Conservation (phyloP, 2,113 vertebrate species). For the Megaceryle torquata region DNA sequence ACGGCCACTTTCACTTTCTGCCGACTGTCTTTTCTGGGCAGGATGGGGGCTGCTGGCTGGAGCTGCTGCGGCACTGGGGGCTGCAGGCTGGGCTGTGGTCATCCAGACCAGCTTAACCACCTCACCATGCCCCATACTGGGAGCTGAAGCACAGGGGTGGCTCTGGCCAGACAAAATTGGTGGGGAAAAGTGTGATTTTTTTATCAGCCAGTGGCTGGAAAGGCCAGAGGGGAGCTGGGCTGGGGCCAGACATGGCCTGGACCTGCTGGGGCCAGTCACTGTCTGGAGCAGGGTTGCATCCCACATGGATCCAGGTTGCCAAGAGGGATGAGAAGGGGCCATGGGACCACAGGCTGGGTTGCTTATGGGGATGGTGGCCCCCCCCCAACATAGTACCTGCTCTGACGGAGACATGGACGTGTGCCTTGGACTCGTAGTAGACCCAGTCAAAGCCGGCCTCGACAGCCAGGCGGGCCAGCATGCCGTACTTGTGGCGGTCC, state of each 20-base stretch:
- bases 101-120: background rate
- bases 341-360: rapidly evolving
- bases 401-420: conserved; percentile 95
- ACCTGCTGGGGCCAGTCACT: rapidly evolving
- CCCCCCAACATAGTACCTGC: conserved; percentile 76
- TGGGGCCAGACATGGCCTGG: background rate
- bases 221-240: rapidly evolving
- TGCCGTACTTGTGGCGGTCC: conserved; percentile 91
- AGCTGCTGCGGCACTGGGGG: background rate
- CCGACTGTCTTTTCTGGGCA: background rate
- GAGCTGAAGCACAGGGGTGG: background rate
- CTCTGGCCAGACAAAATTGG: background rate
- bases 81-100: background rate
- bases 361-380: background rate
- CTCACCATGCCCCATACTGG: too few species aligned
- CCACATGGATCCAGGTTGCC: rapidly evolving
- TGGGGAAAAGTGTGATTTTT: background rate
- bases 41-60: background rate
- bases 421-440: conserved; percentile 94
- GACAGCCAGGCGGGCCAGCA: conserved; percentile 92
- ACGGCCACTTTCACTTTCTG: conserved; percentile 43
- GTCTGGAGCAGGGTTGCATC: background rate
- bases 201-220: background rate
- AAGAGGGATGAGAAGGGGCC: background rate
- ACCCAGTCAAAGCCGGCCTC: conserved; percentile 99